Evolutionary conservation across 2,797 vertebrate species (phyloP).

Genomic region (Pseudopleuronectes americanus): DNA sequence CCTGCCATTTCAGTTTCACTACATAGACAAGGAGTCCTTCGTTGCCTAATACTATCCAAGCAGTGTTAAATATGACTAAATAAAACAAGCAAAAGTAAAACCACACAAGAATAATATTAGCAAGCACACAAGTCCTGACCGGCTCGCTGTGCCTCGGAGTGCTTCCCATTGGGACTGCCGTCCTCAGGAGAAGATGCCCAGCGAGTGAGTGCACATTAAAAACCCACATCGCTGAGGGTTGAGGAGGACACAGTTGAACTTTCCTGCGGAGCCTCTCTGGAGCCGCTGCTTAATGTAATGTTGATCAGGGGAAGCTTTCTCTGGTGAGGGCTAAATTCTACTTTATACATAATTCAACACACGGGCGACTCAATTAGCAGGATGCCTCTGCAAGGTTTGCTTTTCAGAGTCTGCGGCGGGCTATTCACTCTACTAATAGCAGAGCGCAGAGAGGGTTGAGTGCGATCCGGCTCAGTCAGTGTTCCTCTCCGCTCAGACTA

Average conservation of each 20-base stretch:
- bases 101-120: too few relatives aligned
- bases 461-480: neutral
- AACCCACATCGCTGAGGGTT: constrained; percentile 47
- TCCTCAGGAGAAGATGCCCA: constrained; percentile 31
- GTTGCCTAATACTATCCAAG: neutral
- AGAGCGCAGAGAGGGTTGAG: constrained; percentile 2
- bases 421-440: constrained; percentile 47
- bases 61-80: too few relatives aligned
- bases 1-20: constrained; percentile 27
- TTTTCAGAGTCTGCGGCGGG: constrained; percentile 32
- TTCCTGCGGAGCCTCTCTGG: constrained; percentile 27
- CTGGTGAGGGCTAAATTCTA: constrained; percentile 64
- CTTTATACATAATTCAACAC: constrained; percentile 79
- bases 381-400: constrained; percentile 53
- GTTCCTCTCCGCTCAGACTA: neutral
- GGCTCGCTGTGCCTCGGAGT: constrained; percentile 3
- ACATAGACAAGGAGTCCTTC: constrained; percentile 12
- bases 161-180: constrained; percentile 40
- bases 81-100: constrained; percentile 7
- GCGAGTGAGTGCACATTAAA: constrained; percentile 47
- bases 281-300: constrained; percentile 59
- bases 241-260: constrained; percentile 52
- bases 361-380: constrained; percentile 77
- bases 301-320: constrained; percentile 65
- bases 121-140: constrained; percentile 10